Evolutionary conservation across 2,797 vertebrate species (phyloP).

Genomic region (Cyclopterus lumpus): DNA sequence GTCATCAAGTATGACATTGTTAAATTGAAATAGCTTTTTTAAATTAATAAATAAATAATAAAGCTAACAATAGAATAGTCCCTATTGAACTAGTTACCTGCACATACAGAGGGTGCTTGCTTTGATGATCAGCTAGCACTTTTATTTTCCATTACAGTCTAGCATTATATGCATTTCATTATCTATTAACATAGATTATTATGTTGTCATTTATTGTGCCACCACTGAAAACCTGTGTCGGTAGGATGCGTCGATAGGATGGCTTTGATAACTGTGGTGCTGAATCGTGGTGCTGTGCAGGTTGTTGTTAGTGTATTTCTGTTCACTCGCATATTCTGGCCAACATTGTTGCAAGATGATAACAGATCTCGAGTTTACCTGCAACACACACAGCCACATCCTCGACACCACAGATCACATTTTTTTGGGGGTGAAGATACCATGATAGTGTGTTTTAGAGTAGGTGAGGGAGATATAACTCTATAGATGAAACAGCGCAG

Average conservation of each 20-base stretch:
- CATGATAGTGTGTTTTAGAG: background rate
- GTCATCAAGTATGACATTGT: too few relatives aligned
- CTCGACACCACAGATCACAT: too few relatives aligned
- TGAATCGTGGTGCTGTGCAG: too few relatives aligned
- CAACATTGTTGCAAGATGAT: background rate
- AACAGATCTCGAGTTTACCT: background rate
- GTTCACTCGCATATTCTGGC: background rate
- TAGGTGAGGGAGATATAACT: background rate
- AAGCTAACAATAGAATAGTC: background rate
- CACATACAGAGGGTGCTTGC: background rate
- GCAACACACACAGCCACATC: background rate
- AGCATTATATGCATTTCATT: background rate
- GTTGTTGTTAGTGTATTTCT: too few relatives aligned
- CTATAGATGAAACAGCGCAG: background rate
- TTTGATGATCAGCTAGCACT: background rate
- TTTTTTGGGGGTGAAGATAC: too few relatives aligned
- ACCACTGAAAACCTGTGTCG: too few relatives aligned
- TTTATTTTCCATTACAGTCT: background rate
- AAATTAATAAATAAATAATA: background rate
- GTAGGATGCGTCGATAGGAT: too few relatives aligned
- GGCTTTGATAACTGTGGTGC: too few relatives aligned
- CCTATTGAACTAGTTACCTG: background rate
- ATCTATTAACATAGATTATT: too few relatives aligned
- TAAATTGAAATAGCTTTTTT: background rate
- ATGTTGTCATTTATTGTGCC: too few relatives aligned